Conservation (phyloP, 2,888 invertebrate species). For the Chaitophorus viminalis region DNA sequence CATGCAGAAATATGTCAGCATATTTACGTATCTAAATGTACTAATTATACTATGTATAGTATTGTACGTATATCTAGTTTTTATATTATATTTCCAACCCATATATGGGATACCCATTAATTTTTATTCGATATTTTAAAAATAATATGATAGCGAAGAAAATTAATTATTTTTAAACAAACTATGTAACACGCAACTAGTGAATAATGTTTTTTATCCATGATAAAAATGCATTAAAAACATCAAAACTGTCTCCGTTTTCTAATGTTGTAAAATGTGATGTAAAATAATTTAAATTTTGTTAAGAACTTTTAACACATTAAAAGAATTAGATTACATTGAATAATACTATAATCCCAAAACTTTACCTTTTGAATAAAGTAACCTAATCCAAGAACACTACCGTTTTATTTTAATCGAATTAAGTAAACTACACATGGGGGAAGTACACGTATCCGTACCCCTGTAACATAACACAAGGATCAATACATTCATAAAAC, state of each 20-base stretch:
- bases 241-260: neutral
- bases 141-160: conserved; percentile 6
- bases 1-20: no score
- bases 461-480: neutral
- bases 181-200: neutral
- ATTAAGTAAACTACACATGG: conserved; percentile 11
- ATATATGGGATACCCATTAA: neutral
- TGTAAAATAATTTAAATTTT: neutral
- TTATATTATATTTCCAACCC: neutral
- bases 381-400: neutral
- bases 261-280: neutral
- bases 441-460: conserved; percentile 6
- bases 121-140: neutral
- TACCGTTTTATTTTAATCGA: conserved; percentile 39
- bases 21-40: no score
- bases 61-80: neutral
- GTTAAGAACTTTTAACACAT: conserved; percentile 35
- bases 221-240: conserved; percentile 29
- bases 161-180: neutral
- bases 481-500: conserved; percentile 55
- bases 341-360: neutral
- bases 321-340: conserved; percentile 19
- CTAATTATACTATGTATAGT: no score
- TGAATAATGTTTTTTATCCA: conserved; percentile 8
- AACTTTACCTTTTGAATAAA: neutral